These are phyloP conservation scores for Metopia argyrocephala DNA, from an alignment of 2,888 invertebrate species.

Conservation along the genomic window DNA sequence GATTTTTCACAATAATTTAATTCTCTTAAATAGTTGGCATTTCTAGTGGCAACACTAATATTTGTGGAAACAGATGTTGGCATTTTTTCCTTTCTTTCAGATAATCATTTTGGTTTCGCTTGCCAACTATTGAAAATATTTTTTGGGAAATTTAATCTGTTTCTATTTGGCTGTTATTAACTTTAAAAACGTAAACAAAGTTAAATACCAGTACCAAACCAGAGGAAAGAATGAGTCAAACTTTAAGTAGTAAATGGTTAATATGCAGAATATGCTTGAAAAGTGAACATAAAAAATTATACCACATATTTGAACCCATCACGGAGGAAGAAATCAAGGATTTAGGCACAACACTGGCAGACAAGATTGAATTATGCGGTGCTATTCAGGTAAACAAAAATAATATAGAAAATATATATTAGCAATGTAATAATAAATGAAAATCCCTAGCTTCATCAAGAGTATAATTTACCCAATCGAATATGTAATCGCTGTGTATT, in stretches of 20 bases:
- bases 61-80: slow-evolving; percentile 32
- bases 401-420: too few relatives aligned
- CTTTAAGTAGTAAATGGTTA: slow-evolving; percentile 29
- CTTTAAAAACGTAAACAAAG: slow-evolving; percentile 24
- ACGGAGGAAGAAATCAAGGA: slow-evolving; percentile 53
- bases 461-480: slow-evolving; percentile 70
- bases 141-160: slow-evolving; percentile 34
- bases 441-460: neutral
- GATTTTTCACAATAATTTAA: neutral
- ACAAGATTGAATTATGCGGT: slow-evolving; percentile 74
- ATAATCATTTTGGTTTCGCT: slow-evolving; percentile 22
- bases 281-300: slow-evolving; percentile 69
- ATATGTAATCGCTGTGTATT: slow-evolving; percentile 75
- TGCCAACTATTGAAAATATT: slow-evolving; percentile 48
- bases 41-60: slow-evolving; percentile 40
- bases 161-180: slow-evolving; percentile 39
- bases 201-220: neutral
- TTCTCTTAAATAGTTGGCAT: slow-evolving; percentile 18
- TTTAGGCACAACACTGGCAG: slow-evolving; percentile 65
- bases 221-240: slow-evolving; percentile 21
- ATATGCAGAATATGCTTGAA: slow-evolving; percentile 73
- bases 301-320: slow-evolving; percentile 71
- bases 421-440: too few relatives aligned
- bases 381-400: slow-evolving; percentile 71
- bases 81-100: neutral